These are phyloP conservation scores for Physella acuta DNA, from an alignment of 1,140 invertebrate genomes.

Conservation along the genomic window DNA sequence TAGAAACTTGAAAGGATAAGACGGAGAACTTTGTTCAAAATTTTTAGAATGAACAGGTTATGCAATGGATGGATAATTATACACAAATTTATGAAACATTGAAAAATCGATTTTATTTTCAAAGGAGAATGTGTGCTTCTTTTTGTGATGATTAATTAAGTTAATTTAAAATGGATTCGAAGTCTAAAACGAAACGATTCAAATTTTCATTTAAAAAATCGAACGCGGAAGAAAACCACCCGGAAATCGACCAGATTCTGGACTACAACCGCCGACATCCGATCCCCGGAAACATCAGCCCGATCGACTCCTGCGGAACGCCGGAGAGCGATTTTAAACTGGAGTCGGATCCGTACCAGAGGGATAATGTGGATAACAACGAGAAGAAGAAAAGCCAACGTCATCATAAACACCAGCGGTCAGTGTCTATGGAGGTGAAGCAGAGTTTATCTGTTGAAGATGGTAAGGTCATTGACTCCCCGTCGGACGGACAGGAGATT, in stretches of 20 bases:
- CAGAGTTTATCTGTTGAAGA: no score
- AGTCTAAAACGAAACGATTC: neutral
- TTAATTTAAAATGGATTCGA: neutral
- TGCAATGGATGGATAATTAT: no score
- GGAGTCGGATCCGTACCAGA: neutral
- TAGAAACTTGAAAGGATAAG: no score
- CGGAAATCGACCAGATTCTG: neutral
- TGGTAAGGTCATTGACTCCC: neutral
- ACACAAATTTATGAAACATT: no score
- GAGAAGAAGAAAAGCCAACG: neutral
- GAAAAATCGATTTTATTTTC: no score
- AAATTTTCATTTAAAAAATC: neutral
- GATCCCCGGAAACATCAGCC: neutral
- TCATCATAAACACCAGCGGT: neutral
- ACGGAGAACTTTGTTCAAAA: no score
- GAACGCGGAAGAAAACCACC: neutral
- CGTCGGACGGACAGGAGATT: neutral
- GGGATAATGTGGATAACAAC: neutral
- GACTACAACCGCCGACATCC: neutral
- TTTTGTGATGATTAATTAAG: no score
- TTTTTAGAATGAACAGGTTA: no score
- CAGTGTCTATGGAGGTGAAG: neutral
- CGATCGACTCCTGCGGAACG: neutral
- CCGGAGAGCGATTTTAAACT: no score
- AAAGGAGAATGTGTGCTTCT: no score